Conservation (phyloP, 2,113 vertebrate species). For the Sminthopsis crassicaudata region DNA sequence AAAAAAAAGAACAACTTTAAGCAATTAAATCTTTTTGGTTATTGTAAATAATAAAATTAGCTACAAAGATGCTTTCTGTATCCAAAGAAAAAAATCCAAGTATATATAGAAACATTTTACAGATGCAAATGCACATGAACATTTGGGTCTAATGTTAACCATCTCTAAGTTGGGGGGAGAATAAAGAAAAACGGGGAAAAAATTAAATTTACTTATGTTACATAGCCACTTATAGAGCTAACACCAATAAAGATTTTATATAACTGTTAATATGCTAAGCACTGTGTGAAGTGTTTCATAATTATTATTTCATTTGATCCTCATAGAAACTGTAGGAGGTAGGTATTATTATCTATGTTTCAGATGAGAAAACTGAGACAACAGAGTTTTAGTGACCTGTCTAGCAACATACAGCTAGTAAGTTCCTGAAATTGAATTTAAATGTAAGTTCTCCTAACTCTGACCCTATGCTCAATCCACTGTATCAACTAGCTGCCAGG, state of each 20-base stretch:
- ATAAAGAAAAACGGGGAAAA: background rate
- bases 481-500: background rate
- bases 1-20: background rate
- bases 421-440: background rate
- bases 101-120: background rate
- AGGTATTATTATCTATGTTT: background rate
- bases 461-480: background rate
- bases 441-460: background rate
- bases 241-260: background rate
- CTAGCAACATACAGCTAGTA: background rate
- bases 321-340: background rate
- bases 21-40: background rate
- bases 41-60: background rate
- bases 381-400: background rate
- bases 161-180: background rate
- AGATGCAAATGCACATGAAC: background rate
- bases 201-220: too few species aligned
- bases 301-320: background rate
- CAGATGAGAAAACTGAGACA: background rate
- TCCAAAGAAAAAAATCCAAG: background rate
- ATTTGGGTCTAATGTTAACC: too few species aligned
- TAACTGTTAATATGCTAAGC: background rate
- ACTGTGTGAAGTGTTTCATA: background rate
- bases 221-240: background rate
- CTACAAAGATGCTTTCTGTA: background rate